phyloP scores from a whole-genome alignment of 1,140 invertebrate species.

The Cotesia glomerata region DNA sequence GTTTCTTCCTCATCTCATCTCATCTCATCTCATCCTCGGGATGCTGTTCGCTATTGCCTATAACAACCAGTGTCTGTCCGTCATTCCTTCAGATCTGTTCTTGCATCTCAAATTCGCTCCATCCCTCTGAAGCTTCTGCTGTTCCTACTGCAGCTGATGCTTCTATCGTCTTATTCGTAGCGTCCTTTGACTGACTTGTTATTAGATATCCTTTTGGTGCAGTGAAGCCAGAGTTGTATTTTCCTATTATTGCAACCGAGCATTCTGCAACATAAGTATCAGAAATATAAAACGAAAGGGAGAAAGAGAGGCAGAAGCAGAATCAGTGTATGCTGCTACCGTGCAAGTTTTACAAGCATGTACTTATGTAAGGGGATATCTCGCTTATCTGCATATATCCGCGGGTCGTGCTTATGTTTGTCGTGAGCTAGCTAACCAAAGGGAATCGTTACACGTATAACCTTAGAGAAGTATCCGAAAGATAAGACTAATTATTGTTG shows the following conservation, averaged over 20 bases:
- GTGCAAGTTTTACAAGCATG: slow-evolving; percentile 39
- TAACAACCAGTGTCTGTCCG: slow-evolving; percentile 13
- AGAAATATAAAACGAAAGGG: background rate
- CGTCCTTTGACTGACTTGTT: slow-evolving; percentile 8
- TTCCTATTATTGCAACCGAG: background rate
- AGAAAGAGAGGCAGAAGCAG: background rate
- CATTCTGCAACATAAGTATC: background rate
- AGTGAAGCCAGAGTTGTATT: background rate
- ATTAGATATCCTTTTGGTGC: slow-evolving; percentile 5
- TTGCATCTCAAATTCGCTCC: slow-evolving; percentile 59
- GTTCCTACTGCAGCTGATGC: background rate
- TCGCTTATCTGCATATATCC: slow-evolving; percentile 39
- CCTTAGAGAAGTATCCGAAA: slow-evolving; percentile 35
- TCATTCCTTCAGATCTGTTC: slow-evolving; percentile 22
- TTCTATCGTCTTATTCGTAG: background rate
- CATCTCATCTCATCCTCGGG: slow-evolving; percentile 25
- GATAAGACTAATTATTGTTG: slow-evolving; percentile 60
- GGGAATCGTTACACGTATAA: slow-evolving; percentile 36
- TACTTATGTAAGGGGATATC: slow-evolving; percentile 39
- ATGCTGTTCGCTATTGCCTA: background rate
- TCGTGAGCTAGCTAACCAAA: slow-evolving; percentile 26
- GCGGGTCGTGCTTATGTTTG: slow-evolving; percentile 36
- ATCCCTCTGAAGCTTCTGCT: slow-evolving; percentile 34
- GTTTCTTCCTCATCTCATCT: slow-evolving; percentile 39
- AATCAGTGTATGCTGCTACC: slow-evolving; percentile 6